Evolutionary conservation across 92 coral and sea anemone genomes (phyloP), one percentile per base, ranked within the genome.

Genomic region (Pocillopora grandis): DNA sequence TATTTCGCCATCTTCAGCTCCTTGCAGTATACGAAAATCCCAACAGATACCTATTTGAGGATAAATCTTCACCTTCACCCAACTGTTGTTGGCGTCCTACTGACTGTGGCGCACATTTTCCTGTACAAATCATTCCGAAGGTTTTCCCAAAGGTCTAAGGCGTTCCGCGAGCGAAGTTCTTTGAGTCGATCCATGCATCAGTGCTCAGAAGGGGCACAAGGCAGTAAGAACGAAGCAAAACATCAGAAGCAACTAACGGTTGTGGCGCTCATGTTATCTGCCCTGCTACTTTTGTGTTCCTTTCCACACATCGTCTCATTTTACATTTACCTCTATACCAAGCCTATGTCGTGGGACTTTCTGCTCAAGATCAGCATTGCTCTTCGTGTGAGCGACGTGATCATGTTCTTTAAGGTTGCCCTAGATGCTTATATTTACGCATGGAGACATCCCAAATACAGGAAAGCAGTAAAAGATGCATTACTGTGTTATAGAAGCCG

Each of bases 361-460:
- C 83, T 90, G 66, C 75, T 89, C 55, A 86, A 79, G 70, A 80
- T 93, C 63, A 93, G 88, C 57, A 91, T 91, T 20, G 95, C 93
- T 11, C 88, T 91, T 7, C 91, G 95, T 37, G 75, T 92, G 18
- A 89, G 93, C 76, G 94, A 91, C 87, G 75, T 81, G 73, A 62
- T 93, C 66, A 31, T 93, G 87, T 89, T 93, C 66, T 14, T 89
- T 9, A 93, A 93, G 83, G 91, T 93, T 17, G 91, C 94, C 23
- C 85, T 93, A 16, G 97, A 93, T 62, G 95, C 97, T 2, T 93
- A 89, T 72, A 88, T 93, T 27, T 93, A 91, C 63, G 94, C 93
- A 27, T 91, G 95, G 95, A 88, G 97, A 55, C 92, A 89, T 58
- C 93, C 93, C 35, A 91, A 92, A 78, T 93, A 93, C 89, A 80